phyloP scores from a whole-genome alignment of 2,888 invertebrate genomes.

The Amphipoea oculea region DNA sequence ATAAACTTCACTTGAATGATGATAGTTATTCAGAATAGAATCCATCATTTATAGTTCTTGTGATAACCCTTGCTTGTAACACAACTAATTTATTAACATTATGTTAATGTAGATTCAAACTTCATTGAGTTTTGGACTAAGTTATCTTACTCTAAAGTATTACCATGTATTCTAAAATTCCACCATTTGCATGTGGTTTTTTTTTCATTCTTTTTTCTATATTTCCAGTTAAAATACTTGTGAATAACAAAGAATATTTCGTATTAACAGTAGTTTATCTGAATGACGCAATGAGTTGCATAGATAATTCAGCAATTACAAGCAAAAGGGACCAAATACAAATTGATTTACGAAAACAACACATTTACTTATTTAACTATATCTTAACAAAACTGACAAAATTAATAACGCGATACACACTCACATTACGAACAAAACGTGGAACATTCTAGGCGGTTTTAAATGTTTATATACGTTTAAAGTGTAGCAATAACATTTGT shows the following conservation, averaged over 20 bases:
- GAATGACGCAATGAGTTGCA: conserved; percentile 76
- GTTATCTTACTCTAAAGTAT: conserved; percentile 60
- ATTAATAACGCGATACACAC: conserved; percentile 79
- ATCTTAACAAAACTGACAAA: conserved; percentile 86
- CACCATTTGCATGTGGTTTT: conserved; percentile 79
- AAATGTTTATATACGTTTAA: conserved; percentile 74
- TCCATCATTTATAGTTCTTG: conserved; percentile 80
- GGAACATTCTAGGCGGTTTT: conserved; percentile 84
- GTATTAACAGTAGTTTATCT: conserved; percentile 81
- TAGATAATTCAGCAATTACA: conserved; percentile 86
- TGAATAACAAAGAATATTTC: conserved; percentile 81
- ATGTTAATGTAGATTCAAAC: conserved; percentile 74
- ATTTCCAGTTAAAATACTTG: conserved; percentile 76
- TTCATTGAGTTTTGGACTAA: conserved; percentile 65
- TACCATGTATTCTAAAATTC: conserved; percentile 66
- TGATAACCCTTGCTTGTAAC: conserved; percentile 91
- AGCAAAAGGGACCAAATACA: conserved; percentile 90
- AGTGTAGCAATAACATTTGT: conserved; percentile 77
- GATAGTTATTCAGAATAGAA: conserved; percentile 70
- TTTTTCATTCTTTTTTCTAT: conserved; percentile 66
- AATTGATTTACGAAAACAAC: conserved; percentile 80
- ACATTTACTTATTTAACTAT: conserved; percentile 75
- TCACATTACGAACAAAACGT: conserved; percentile 76
- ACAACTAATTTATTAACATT: conserved; percentile 88
- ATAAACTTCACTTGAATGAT: conserved; percentile 69